A percentile compares a stretch with the other conserved stretches of the same genome.
These are phyloP conservation scores for Gambelia wislizenii DNA, from an alignment of 2,797 vertebrate genomes.

Conservation along the genomic window DNA sequence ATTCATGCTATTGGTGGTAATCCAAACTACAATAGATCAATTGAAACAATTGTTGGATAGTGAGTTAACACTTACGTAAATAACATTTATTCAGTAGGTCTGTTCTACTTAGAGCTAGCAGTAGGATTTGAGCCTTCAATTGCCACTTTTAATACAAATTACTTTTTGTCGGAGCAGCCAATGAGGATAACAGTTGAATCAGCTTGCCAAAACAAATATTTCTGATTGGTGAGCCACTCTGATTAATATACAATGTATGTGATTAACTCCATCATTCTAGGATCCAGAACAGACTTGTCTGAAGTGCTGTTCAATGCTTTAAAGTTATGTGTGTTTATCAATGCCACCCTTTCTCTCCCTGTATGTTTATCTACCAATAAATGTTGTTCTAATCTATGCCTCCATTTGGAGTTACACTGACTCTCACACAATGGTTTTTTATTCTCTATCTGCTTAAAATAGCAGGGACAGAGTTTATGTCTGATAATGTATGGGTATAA, in stretches of 20 bases:
- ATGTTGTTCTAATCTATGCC: background rate
- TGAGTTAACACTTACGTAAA: background rate
- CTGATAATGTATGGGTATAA: background rate
- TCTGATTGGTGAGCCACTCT: no score
- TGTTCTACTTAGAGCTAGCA: no score
- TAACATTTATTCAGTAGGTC: background rate
- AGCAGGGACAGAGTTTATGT: slow-evolving; percentile 38
- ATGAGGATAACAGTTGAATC: background rate
- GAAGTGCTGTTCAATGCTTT: no score
- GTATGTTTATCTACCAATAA: background rate
- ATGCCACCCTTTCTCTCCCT: no score
- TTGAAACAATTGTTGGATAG: no score
- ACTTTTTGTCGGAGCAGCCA: background rate
- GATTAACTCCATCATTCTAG: no score
- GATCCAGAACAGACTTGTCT: no score
- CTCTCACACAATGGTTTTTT: background rate
- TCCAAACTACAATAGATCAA: no score
- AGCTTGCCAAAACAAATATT: no score
- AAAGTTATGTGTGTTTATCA: no score
- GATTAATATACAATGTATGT: no score
- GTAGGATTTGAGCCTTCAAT: background rate
- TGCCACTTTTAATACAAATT: background rate
- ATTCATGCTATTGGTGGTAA: no score
- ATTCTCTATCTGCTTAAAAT: background rate
- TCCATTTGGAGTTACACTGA: background rate